phyloP scores from a whole-genome alignment of 2,888 invertebrate species.

The Neoitamus cyanurus region DNA sequence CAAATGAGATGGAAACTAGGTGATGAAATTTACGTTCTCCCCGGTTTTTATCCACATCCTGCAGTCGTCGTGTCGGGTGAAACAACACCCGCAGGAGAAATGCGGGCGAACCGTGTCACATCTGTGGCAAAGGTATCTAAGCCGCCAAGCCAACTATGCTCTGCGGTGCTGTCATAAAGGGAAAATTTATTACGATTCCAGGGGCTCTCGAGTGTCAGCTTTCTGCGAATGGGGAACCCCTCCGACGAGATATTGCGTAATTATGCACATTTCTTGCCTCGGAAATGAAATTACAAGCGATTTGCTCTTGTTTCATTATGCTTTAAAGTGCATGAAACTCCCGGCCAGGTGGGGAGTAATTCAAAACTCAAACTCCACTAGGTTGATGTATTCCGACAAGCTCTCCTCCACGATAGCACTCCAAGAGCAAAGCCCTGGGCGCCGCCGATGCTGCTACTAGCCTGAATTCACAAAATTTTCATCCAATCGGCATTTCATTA shows the following conservation, averaged over 20 bases:
- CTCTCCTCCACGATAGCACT: neutral
- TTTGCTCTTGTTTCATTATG: conserved; percentile 1
- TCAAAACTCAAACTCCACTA: neutral
- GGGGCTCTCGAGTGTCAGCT: neutral
- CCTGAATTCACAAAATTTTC: neutral
- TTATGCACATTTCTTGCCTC: conserved; percentile 5
- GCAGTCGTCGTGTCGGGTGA: neutral
- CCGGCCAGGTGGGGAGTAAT: neutral
- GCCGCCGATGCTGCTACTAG: neutral
- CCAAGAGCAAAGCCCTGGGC: neutral
- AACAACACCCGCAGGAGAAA: neutral
- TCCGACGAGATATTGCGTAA: neutral
- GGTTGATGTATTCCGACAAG: neutral
- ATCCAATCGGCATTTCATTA: conserved; percentile 5
- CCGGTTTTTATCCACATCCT: neutral
- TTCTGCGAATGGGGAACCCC: neutral
- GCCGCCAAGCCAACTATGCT: neutral
- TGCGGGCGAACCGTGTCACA: neutral
- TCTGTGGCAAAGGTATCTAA: neutral
- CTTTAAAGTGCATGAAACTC: neutral
- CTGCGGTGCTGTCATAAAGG: neutral
- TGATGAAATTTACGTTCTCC: conserved; percentile 1
- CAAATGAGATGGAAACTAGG: conserved; percentile 5
- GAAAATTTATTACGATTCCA: neutral
- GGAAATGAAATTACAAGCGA: conserved; percentile 1